phyloP scores from a whole-genome alignment of 2,797 vertebrate genomes.

The Neosalanx taihuensis region DNA sequence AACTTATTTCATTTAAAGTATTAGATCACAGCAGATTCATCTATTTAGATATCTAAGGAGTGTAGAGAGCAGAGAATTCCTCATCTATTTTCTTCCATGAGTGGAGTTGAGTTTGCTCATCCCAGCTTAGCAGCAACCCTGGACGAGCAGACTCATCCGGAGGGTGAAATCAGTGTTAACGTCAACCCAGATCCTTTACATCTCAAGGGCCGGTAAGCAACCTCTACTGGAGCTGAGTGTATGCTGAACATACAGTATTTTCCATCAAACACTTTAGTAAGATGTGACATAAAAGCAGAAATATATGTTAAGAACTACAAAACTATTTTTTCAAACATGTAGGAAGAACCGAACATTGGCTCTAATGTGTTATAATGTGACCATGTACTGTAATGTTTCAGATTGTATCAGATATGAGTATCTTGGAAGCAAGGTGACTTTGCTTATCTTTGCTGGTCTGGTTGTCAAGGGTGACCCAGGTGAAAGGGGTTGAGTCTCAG shows the following conservation, averaged over 20 bases:
- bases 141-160: background rate
- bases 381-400: background rate
- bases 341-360: background rate
- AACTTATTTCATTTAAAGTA: background rate
- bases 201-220: constrained; percentile 58
- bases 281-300: background rate
- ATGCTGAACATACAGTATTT: no score
- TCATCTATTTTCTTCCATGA: no score
- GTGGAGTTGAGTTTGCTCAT: no score
- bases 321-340: background rate
- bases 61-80: no score
- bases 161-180: constrained; percentile 65
- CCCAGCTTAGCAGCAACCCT: background rate
- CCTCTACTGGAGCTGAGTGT: constrained; percentile 19
- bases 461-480: constrained; percentile 1
- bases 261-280: no score
- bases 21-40: no score
- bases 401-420: background rate
- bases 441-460: constrained; percentile 47
- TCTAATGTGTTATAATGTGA: background rate
- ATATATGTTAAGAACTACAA: background rate
- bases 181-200: constrained; percentile 52
- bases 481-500: constrained; percentile 27
- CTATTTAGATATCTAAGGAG: no score
- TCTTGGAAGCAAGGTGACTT: constrained; percentile 49